Evolutionary conservation across 2,888 invertebrate species (phyloP).

Genomic region (Sarcophaga caerulescens): DNA sequence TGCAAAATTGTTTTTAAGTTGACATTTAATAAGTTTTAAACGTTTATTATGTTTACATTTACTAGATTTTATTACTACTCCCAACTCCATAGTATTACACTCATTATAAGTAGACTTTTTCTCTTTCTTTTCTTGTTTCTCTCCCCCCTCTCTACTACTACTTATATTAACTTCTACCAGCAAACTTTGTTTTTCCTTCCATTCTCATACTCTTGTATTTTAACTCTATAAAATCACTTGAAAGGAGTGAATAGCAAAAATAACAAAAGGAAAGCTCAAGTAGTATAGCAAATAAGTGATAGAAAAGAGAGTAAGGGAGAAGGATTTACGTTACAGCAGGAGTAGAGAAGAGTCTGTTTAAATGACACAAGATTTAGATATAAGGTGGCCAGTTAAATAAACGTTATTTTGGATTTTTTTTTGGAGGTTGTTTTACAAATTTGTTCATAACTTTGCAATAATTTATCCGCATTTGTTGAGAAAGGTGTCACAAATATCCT

Average conservation of each 20-base stretch:
- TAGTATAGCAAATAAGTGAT: neutral
- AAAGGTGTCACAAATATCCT: no score
- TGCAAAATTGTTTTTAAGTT: constrained; percentile 66
- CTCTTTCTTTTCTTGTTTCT: neutral
- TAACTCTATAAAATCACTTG: constrained; percentile 4
- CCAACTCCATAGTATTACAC: neutral
- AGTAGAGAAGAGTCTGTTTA: neutral
- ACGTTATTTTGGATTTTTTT: no score
- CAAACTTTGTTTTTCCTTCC: neutral
- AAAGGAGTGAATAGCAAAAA: neutral
- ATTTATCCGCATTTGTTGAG: neutral
- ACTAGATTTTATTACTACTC: constrained; percentile 48
- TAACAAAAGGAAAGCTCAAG: neutral
- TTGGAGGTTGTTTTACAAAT: neutral
- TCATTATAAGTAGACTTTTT: neutral
- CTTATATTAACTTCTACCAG: neutral
- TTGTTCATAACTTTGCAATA: neutral
- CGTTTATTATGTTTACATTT: constrained; percentile 68
- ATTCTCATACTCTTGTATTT: neutral
- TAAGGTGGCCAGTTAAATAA: neutral
- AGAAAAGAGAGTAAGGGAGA: neutral
- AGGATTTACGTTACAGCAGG: neutral
- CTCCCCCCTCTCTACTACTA: no score
- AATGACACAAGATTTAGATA: neutral
- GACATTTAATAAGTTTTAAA: constrained; percentile 69